phyloP scores from a whole-genome alignment of 2,113 vertebrate species.

The Hippocampus abdominalis region DNA sequence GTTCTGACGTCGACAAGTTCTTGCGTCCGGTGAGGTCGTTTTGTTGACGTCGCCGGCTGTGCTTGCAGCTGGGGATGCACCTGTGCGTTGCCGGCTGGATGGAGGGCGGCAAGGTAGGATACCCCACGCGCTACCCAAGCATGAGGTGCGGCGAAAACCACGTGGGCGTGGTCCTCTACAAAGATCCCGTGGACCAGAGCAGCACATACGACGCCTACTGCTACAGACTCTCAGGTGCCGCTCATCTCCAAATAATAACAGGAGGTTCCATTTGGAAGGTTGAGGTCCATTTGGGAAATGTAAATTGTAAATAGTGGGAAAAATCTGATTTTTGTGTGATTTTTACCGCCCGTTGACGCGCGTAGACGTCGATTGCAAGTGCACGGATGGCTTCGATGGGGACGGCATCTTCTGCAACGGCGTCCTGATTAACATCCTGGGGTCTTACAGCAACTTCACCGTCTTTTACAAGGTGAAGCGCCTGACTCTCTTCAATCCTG shows the following conservation, averaged over 20 bases:
- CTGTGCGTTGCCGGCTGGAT: constrained; percentile 89
- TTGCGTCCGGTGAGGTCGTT: no score
- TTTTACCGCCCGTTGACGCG: constrained; percentile 4
- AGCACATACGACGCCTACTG: constrained; percentile 87
- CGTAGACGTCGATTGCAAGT: constrained; percentile 82
- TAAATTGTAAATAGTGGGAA: no score
- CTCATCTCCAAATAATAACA: background rate
- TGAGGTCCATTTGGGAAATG: no score
- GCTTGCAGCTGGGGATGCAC: constrained; percentile 85
- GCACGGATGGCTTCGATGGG: constrained; percentile 78
- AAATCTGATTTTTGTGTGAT: no score
- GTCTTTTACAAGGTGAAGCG: constrained; percentile 83
- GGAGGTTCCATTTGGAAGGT: no score
- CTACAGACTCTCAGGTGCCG: constrained; percentile 78
- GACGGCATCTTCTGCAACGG: constrained; percentile 85
- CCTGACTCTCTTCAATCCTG: no score
- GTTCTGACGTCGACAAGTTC: no score
- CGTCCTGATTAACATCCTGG: constrained; percentile 80
- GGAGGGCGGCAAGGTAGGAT: constrained; percentile 78
- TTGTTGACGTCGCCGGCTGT: background rate
- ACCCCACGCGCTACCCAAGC: constrained; percentile 82
- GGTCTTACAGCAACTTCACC: constrained; percentile 78
- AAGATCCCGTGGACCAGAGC: constrained; percentile 63
- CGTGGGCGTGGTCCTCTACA: constrained; percentile 83
- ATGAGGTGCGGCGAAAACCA: constrained; percentile 77